Evolutionary conservation across 2,797 vertebrate species (phyloP).

Genomic region (Poeciliopsis turneri): DNA sequence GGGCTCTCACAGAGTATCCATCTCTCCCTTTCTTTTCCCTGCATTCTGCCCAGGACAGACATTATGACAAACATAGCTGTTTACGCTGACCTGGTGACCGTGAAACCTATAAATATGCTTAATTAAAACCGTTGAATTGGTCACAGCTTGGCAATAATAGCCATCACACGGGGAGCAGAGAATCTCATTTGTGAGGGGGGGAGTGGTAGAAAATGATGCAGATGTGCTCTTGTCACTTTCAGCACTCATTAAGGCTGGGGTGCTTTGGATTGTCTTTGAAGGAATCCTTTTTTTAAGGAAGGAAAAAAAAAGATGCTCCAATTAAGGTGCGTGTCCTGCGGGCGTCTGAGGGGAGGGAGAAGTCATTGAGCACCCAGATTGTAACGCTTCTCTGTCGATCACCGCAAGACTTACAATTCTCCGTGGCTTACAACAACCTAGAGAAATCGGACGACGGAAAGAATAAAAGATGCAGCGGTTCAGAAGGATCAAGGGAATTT

Average conservation of each 20-base stretch:
- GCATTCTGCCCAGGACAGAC: constrained; percentile 34
- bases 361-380: constrained; percentile 48
- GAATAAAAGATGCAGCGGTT: constrained; percentile 40
- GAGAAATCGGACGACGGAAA: constrained; percentile 62
- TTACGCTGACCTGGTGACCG: constrained; percentile 75
- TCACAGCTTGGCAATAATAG: constrained; percentile 81
- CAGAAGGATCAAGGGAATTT: constrained; percentile 58
- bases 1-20: constrained; percentile 20
- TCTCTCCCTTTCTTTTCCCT: constrained; percentile 19
- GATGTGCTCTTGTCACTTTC: constrained; percentile 77
- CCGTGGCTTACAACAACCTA: constrained; percentile 66
- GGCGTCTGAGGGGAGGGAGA: constrained; percentile 66
- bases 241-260: constrained; percentile 77
- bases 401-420: constrained; percentile 63
- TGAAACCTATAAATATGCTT: constrained; percentile 77
- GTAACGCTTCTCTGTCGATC: constrained; percentile 45
- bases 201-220: constrained; percentile 73
- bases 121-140: constrained; percentile 80
- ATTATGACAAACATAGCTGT: constrained; percentile 65
- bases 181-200: constrained; percentile 75
- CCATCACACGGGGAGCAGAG: constrained; percentile 71
- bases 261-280: constrained; percentile 75
- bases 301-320: constrained; percentile 72
- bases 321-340: constrained; percentile 81
- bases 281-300: constrained; percentile 68